Evolutionary conservation across 2,888 invertebrate species (phyloP).

Genomic region (Trissoscelio sp.): DNA sequence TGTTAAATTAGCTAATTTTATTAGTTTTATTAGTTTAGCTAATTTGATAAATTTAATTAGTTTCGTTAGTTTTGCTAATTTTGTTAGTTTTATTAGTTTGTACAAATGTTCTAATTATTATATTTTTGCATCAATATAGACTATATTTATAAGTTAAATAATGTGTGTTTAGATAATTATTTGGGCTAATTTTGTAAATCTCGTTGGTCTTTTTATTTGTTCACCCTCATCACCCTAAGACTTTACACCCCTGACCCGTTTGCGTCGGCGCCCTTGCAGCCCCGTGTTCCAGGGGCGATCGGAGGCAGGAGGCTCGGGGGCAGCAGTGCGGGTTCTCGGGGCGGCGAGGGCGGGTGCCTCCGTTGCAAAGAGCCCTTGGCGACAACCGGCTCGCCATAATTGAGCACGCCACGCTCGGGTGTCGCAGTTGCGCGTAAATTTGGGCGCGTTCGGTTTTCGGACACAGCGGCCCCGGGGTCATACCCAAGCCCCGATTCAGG

Average conservation of each 20-base stretch:
- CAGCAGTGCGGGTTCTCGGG: slow-evolving; percentile 83
- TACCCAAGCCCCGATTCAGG: slow-evolving; percentile 19
- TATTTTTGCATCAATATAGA: too few species aligned
- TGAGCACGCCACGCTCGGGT: slow-evolving; percentile 32
- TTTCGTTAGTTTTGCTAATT: too few species aligned
- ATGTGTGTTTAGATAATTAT: too few species aligned
- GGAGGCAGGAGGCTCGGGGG: slow-evolving; percentile 76
- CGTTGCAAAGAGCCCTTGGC: slow-evolving; percentile 80
- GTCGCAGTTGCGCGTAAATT: slow-evolving; percentile 27
- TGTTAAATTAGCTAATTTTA: too few species aligned
- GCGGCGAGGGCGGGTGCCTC: slow-evolving; percentile 82
- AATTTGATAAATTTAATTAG: too few species aligned
- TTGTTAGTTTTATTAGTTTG: too few species aligned
- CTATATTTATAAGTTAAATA: too few species aligned
- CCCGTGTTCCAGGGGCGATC: slow-evolving; percentile 63
- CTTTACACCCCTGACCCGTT: slow-evolving; percentile 26
- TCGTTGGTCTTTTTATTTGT: too few species aligned
- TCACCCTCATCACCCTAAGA: too few species aligned
- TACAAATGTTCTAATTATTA: too few species aligned
- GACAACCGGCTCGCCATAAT: slow-evolving; percentile 75
- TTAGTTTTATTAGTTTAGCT: too few species aligned
- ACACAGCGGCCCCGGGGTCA: slow-evolving; percentile 17
- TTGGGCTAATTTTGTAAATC: too few species aligned
- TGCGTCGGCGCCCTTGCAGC: slow-evolving; percentile 30
- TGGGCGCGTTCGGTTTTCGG: slow-evolving; percentile 14